Percentiles rank a stretch among this genome's conserved stretches.
Evolutionary conservation across 2,113 vertebrate species (phyloP).

Genomic region (Elephantulus edwardii): DNA sequence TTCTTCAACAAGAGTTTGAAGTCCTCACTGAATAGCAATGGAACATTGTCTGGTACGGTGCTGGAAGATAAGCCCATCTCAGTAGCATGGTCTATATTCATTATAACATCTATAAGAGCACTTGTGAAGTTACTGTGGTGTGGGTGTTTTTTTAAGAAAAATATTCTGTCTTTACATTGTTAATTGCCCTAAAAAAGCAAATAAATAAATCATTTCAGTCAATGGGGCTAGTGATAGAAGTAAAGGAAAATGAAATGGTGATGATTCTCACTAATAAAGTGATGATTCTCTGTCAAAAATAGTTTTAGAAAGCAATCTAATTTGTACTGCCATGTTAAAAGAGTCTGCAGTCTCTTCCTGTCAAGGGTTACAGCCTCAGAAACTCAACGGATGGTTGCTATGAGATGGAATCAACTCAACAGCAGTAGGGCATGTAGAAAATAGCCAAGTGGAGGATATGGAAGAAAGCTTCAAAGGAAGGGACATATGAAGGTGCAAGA

Average conservation of each 20-base stretch:
- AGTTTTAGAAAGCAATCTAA: conserved; percentile 34
- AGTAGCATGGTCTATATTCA: background rate
- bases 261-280: too few relatives aligned
- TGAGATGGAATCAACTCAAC: too few relatives aligned
- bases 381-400: too few relatives aligned
- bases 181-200: background rate
- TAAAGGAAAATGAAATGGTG: background rate
- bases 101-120: background rate
- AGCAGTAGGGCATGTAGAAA: too few relatives aligned
- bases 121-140: background rate
- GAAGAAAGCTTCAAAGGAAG: background rate
- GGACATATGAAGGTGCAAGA: background rate
- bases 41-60: too few relatives aligned
- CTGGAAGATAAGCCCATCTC: too few relatives aligned
- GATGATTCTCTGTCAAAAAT: conserved; percentile 1
- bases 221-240: background rate
- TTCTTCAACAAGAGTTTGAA: too few relatives aligned
- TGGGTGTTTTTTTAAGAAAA: background rate
- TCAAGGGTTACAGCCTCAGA: too few relatives aligned
- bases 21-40: too few relatives aligned
- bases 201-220: background rate
- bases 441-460: background rate
- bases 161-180: background rate
- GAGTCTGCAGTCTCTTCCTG: background rate
- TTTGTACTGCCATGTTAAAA: too few relatives aligned